A percentile compares a stretch with the other conserved stretches of the same genome.
phyloP scores from a whole-genome alignment of 2,797 vertebrate genomes.

The Coregonus suidteri region DNA sequence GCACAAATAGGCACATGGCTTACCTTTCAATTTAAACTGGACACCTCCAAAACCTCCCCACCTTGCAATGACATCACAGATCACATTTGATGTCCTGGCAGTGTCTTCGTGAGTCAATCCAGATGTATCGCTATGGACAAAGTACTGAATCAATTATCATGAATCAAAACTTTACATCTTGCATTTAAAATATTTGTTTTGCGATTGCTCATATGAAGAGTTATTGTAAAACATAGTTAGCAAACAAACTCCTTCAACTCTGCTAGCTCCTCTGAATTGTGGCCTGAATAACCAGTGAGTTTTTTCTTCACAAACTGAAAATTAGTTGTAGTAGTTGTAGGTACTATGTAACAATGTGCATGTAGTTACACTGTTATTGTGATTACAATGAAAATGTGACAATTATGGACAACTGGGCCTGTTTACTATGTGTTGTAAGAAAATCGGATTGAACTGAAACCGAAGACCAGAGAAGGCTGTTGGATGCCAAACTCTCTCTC shows the following conservation, averaged over 20 bases:
- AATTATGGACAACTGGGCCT: background rate
- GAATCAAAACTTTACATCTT: background rate
- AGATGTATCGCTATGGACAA: slow-evolving; percentile 27
- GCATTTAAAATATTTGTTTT: slow-evolving; percentile 10
- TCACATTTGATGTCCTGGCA: slow-evolving; percentile 48
- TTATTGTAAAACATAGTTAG: background rate
- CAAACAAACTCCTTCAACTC: background rate
- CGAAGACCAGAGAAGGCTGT: background rate
- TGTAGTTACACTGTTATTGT: too few relatives aligned
- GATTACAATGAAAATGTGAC: background rate
- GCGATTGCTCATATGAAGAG: background rate
- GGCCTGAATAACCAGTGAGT: background rate
- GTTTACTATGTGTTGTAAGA: background rate
- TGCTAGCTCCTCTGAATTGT: background rate
- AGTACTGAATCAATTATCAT: slow-evolving; percentile 21
- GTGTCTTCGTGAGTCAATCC: slow-evolving; percentile 31
- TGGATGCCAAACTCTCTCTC: background rate
- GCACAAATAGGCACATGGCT: slow-evolving; percentile 10
- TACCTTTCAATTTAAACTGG: slow-evolving; percentile 54
- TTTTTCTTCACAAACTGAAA: background rate
- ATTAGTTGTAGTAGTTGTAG: background rate
- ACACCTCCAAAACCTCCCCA: slow-evolving; percentile 58
- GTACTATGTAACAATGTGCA: too few relatives aligned
- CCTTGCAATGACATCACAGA: slow-evolving; percentile 59
- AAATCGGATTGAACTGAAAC: background rate